These are phyloP conservation scores for Colistium nudipinnis DNA, from an alignment of 2,113 vertebrate species.

Conservation along the genomic window DNA sequence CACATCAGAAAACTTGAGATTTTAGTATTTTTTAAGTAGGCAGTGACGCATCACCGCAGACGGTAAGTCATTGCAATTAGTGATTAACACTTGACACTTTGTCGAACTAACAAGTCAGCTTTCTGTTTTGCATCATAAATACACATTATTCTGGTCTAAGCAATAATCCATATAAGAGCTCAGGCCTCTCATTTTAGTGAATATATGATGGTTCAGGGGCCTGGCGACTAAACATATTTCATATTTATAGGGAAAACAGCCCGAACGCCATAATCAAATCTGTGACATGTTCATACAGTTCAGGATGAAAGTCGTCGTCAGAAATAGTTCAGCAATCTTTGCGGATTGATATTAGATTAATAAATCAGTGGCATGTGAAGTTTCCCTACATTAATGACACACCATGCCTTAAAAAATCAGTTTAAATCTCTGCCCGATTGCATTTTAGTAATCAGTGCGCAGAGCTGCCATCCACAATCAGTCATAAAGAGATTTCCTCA, in stretches of 20 bases:
- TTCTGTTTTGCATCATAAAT: conserved; percentile 44
- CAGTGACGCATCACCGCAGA: conserved; percentile 46
- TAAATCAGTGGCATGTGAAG: conserved; percentile 22
- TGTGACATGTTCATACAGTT: conserved; percentile 53
- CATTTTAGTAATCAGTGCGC: conserved; percentile 33
- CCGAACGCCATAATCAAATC: conserved; percentile 54
- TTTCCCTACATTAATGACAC: conserved; percentile 26
- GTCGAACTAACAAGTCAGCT: conserved; percentile 9
- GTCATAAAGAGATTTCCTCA: conserved; percentile 29
- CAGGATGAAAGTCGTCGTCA: conserved; percentile 69
- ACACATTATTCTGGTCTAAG: neutral
- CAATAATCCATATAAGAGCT: conserved; percentile 28
- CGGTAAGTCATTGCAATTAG: conserved; percentile 40
- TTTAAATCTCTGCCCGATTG: conserved; percentile 20
- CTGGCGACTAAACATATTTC: conserved; percentile 38
- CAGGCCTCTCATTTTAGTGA: conserved; percentile 47
- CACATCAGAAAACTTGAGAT: conserved; percentile 12
- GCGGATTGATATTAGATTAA: conserved; percentile 15
- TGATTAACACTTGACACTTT: conserved; percentile 49
- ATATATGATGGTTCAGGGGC: conserved; percentile 38
- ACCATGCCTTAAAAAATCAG: conserved; percentile 12
- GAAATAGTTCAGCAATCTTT: conserved; percentile 42
- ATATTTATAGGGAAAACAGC: conserved; percentile 24
- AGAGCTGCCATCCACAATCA: conserved; percentile 15
- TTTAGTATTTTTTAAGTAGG: conserved; percentile 8